Evolutionary conservation across 2,113 vertebrate genomes (phyloP).

Genomic region (Hyperopisus bebe): DNA sequence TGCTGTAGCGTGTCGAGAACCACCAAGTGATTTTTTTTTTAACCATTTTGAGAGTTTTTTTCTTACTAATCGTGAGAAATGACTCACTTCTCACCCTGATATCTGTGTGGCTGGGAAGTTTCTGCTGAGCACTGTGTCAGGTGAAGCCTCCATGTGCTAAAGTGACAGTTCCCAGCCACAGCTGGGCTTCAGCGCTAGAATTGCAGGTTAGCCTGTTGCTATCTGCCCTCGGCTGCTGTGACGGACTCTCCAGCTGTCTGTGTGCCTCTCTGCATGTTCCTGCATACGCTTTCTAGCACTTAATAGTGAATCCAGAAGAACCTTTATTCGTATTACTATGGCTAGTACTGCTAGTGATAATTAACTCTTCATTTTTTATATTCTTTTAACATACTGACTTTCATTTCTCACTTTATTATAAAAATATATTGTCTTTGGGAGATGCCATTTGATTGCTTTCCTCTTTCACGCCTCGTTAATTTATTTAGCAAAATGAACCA

Average conservation of each 20-base stretch:
- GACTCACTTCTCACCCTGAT: background rate
- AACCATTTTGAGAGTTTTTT: background rate
- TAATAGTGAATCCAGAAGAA: background rate
- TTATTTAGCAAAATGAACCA: background rate
- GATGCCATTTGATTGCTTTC: background rate
- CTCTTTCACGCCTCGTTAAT: background rate
- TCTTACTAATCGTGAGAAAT: background rate
- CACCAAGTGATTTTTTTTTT: background rate
- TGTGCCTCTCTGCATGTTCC: background rate
- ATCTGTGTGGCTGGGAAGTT: background rate
- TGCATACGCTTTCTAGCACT: background rate
- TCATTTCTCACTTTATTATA: background rate
- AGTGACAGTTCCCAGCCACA: background rate
- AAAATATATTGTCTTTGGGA: background rate
- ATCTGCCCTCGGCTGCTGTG: background rate
- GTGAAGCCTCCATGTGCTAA: background rate
- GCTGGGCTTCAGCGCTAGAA: background rate
- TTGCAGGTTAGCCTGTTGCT: background rate
- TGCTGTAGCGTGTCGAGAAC: background rate
- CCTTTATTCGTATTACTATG: background rate
- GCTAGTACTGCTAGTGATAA: background rate
- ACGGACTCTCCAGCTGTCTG: background rate
- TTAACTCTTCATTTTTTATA: background rate
- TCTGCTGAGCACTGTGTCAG: background rate
- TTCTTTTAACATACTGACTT: background rate